Conservation (phyloP, 2,797 vertebrate species). For the Fundulus diaphanus region DNA sequence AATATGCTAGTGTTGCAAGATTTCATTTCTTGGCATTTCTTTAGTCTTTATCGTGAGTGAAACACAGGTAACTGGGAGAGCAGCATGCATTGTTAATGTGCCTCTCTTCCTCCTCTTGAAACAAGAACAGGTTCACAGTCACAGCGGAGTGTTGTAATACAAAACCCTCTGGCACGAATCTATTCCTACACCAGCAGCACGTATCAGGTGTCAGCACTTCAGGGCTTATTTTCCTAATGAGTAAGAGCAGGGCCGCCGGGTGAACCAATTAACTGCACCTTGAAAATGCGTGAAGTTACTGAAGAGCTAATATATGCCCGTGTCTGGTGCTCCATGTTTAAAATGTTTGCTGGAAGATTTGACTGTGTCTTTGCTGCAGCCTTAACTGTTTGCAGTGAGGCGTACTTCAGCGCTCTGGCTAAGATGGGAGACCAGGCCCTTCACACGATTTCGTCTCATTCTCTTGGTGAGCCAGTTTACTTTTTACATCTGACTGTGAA, state of each 20-base stretch:
- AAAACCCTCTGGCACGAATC: constrained; percentile 36
- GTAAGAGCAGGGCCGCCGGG: constrained; percentile 12
- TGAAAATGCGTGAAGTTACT: background rate
- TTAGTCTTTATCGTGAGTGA: constrained; percentile 9
- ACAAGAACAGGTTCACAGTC: constrained; percentile 35
- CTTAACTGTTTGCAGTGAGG: constrained; percentile 87
- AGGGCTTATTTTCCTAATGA: constrained; percentile 16
- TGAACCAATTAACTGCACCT: constrained; percentile 9
- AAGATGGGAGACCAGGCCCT: constrained; percentile 94
- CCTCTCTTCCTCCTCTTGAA: constrained; percentile 39
- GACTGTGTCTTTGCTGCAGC: constrained; percentile 69
- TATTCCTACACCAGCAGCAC: constrained; percentile 49
- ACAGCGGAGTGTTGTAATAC: constrained; percentile 45
- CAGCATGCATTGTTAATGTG: constrained; percentile 54
- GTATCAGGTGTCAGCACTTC: constrained; percentile 47
- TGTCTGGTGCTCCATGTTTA: background rate
- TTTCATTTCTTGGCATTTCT: background rate
- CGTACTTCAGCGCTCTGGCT: constrained; percentile 91
- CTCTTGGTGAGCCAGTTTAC: constrained; percentile 83
- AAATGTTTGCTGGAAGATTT: background rate
- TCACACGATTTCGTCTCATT: constrained; percentile 89
- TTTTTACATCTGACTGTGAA: constrained; percentile 12
- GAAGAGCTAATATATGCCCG: background rate
- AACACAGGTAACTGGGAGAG: constrained; percentile 29
- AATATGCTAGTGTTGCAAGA: background rate